Conservation (phyloP, 1,140 invertebrate species). For the Colletes gigas region DNA sequence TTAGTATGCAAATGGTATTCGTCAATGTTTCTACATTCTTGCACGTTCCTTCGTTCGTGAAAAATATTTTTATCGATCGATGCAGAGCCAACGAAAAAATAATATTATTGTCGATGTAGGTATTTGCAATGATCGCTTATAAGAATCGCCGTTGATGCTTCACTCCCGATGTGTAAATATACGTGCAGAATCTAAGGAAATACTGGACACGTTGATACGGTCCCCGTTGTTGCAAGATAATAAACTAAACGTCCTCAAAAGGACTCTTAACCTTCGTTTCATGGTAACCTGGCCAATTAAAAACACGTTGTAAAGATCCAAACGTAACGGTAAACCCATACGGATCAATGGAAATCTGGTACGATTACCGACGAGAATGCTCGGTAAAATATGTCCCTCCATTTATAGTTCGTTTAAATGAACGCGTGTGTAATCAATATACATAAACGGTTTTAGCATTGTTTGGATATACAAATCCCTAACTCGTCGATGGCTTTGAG, state of each 20-base stretch:
- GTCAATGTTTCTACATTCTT: not conserved
- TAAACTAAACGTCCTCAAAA: constrained; percentile 33
- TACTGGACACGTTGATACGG: not conserved
- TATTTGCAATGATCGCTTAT: not conserved
- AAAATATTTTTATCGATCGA: not conserved
- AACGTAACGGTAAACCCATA: constrained; percentile 33
- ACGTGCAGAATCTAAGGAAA: not conserved
- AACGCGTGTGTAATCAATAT: not conserved
- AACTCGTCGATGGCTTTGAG: not conserved
- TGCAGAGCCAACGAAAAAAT: not conserved
- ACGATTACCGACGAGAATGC: not conserved
- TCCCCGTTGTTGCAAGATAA: not conserved
- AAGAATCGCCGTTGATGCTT: not conserved
- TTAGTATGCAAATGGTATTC: no score
- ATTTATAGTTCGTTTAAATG: not conserved
- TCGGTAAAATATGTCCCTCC: not conserved
- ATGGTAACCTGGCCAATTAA: constrained; percentile 56
- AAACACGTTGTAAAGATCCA: not conserved
- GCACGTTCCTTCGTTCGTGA: not conserved
- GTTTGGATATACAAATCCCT: not conserved
- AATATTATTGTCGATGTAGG: not conserved
- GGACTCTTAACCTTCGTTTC: constrained; percentile 34
- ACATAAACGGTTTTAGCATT: not conserved
- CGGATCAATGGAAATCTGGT: not conserved
- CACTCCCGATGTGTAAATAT: not conserved